Conservation (phyloP, 2,888 invertebrate genomes). For the Acleris laterana region DNA sequence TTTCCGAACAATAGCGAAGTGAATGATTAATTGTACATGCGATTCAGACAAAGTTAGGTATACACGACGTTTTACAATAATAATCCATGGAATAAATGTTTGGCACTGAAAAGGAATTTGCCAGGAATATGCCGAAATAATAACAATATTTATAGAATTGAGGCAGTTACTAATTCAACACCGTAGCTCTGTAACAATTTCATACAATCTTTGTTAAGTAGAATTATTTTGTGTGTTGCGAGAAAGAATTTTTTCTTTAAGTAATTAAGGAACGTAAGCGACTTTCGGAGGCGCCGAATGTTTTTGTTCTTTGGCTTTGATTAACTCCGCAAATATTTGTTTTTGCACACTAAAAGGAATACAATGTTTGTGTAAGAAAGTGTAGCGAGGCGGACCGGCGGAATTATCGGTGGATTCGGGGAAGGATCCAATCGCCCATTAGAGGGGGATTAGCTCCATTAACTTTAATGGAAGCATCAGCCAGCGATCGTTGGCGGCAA, state of each 20-base stretch:
- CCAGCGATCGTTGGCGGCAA: slow-evolving; percentile 55
- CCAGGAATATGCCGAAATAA: no score
- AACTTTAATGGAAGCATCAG: slow-evolving; percentile 58
- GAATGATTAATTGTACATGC: no score
- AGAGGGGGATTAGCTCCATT: slow-evolving; percentile 59
- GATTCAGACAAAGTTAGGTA: no score
- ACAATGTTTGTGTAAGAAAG: slow-evolving; percentile 33
- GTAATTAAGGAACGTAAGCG: background rate
- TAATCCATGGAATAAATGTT: no score
- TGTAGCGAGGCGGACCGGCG: slow-evolving; percentile 21
- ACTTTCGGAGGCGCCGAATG: no score
- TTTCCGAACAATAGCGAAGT: background rate
- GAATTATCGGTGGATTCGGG: slow-evolving; percentile 32
- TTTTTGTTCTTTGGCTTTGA: slow-evolving; percentile 2
- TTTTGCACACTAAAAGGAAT: slow-evolving; percentile 32
- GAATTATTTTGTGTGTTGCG: background rate
- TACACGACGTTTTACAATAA: no score
- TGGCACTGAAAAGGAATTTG: no score
- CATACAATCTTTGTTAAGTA: background rate
- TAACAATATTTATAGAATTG: background rate
- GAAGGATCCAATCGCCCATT: slow-evolving; percentile 55
- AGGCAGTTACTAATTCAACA: background rate
- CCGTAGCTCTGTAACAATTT: background rate
- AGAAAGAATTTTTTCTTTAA: background rate
- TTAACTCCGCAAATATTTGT: slow-evolving; percentile 28